Evolutionary conservation across 2,797 vertebrate species (phyloP).

Genomic region (Cossypha heuglini): DNA sequence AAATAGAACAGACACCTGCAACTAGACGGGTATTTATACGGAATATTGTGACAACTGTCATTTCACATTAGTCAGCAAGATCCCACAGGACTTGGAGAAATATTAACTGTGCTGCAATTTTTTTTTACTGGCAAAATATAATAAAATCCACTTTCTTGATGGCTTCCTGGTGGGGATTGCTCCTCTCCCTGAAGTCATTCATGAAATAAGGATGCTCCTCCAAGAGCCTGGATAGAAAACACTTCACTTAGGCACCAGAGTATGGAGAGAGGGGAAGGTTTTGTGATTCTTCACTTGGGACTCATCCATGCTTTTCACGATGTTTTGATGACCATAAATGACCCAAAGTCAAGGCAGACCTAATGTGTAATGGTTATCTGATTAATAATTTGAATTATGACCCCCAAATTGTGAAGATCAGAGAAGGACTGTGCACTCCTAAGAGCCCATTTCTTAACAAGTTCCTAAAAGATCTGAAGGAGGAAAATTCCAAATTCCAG

Average conservation of each 20-base stretch:
- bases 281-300: not conserved
- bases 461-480: not conserved
- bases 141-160: slow-evolving; percentile 67
- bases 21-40: slow-evolving; percentile 72
- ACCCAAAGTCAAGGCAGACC: not conserved
- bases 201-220: slow-evolving; percentile 70
- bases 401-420: not conserved
- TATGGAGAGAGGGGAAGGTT: not conserved
- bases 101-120: slow-evolving; percentile 70
- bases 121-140: slow-evolving; percentile 74
- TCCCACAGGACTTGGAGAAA: slow-evolving; percentile 65
- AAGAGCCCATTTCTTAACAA: not conserved
- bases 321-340: not conserved
- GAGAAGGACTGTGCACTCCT: not conserved
- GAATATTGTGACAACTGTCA: slow-evolving; percentile 75
- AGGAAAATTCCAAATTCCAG: not conserved
- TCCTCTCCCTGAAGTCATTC: slow-evolving; percentile 67
- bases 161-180: slow-evolving; percentile 45
- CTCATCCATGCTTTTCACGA: not conserved
- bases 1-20: slow-evolving; percentile 73
- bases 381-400: not conserved
- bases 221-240: slow-evolving; percentile 3
- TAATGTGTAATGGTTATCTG: fast-evolving
- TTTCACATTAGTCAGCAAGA: slow-evolving; percentile 70
- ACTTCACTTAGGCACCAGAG: not conserved